Percentiles rank a stretch among this genome's conserved stretches.
Conservation (phyloP, 2,888 invertebrate species). For the Archips xylosteana region DNA sequence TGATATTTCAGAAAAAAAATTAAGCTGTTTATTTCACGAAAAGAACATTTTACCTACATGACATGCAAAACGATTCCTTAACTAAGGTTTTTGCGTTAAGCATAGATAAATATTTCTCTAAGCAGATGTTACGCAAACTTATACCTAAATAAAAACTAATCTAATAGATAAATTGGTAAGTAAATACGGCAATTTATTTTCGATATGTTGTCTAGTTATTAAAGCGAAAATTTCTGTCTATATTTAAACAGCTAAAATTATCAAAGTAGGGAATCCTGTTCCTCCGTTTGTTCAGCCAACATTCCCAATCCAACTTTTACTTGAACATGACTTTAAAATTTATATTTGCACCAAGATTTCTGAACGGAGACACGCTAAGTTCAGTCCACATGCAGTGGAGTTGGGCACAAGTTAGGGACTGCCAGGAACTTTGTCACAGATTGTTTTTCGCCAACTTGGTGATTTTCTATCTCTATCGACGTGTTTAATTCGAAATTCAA, state of each 20-base stretch:
- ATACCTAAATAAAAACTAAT: no score
- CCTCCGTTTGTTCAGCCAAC: not conserved
- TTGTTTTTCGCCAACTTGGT: constrained; percentile 49
- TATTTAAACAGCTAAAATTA: not conserved
- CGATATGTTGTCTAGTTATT: no score
- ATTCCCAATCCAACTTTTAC: constrained; percentile 18
- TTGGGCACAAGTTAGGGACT: constrained; percentile 33
- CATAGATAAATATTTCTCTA: no score
- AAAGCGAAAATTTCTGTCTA: not conserved
- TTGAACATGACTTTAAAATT: constrained; percentile 35
- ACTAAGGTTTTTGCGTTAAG: no score
- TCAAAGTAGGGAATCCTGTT: not conserved
- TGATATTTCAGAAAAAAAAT: no score
- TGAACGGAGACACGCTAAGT: constrained; percentile 42
- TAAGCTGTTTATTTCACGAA: no score
- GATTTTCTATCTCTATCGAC: constrained; percentile 43
- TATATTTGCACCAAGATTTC: constrained; percentile 35
- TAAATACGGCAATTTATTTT: no score
- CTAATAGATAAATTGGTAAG: no score
- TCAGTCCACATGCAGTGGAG: constrained; percentile 38
- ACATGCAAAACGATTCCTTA: no score
- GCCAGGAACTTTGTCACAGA: constrained; percentile 46
- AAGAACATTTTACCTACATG: no score
- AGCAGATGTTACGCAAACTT: no score
- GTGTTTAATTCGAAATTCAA: constrained; percentile 38